A percentile compares a stretch with the other conserved stretches of the same genome.
phyloP scores from a whole-genome alignment of 2,797 vertebrate species.

The Naso thynnoides region DNA sequence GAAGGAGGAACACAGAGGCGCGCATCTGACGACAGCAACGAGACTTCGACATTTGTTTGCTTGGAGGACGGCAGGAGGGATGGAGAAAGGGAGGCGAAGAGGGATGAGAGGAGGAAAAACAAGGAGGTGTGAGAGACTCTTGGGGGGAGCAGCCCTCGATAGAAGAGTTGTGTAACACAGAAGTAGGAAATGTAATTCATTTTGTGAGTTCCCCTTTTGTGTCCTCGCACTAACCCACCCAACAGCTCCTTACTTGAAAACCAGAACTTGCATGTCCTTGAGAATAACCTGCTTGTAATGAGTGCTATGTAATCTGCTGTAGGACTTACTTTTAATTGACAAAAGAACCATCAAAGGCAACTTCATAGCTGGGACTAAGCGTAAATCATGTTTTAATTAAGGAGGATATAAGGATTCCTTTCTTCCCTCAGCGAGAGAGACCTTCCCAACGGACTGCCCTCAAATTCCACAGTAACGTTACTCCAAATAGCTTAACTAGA shows the following conservation, averaged over 20 bases:
- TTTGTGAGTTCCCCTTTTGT: slow-evolving; percentile 46
- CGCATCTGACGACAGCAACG: slow-evolving; percentile 16
- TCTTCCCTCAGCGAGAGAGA: slow-evolving; percentile 71
- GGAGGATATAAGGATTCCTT: slow-evolving; percentile 80
- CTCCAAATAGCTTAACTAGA: slow-evolving; percentile 82
- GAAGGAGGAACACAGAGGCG: slow-evolving; percentile 21
- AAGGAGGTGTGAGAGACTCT: slow-evolving; percentile 55
- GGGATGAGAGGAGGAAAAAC: slow-evolving; percentile 21
- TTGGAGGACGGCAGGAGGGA: slow-evolving; percentile 23
- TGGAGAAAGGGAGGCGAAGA: background rate
- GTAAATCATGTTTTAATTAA: slow-evolving; percentile 87
- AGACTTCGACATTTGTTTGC: slow-evolving; percentile 52
- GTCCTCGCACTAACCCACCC: slow-evolving; percentile 64
- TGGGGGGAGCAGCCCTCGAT: slow-evolving; percentile 39
- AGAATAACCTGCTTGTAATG: slow-evolving; percentile 81
- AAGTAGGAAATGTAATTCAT: slow-evolving; percentile 46
- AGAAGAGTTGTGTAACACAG: slow-evolving; percentile 44
- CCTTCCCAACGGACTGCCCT: slow-evolving; percentile 78
- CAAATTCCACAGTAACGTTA: slow-evolving; percentile 73
- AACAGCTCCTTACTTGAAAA: slow-evolving; percentile 60
- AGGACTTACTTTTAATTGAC: slow-evolving; percentile 82
- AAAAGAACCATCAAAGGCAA: slow-evolving; percentile 85
- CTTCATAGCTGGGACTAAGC: slow-evolving; percentile 77
- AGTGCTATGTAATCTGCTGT: slow-evolving; percentile 73
- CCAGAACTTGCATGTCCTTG: slow-evolving; percentile 72